These are phyloP conservation scores for Mactra quadrangularis DNA, from an alignment of 1,140 invertebrate genomes.

Conservation along the genomic window DNA sequence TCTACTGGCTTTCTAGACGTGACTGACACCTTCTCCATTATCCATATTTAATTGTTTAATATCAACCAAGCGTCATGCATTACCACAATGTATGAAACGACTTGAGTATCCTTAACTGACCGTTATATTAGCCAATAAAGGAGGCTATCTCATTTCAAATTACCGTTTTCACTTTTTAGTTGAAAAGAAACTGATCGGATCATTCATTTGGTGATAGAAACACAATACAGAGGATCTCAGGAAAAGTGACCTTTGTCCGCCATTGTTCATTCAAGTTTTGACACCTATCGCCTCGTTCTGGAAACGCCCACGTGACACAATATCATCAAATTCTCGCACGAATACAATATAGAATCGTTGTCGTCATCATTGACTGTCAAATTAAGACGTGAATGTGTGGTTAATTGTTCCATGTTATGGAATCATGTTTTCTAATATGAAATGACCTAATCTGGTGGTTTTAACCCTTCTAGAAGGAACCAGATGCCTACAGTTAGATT, in stretches of 20 bases:
- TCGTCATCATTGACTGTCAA: slow-evolving; percentile 52
- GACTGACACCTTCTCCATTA: too few species aligned
- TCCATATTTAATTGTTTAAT: too few species aligned
- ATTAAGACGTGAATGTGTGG: slow-evolving; percentile 46
- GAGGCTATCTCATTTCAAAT: slow-evolving; percentile 33
- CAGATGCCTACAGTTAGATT: slow-evolving; percentile 38
- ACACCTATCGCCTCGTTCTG: slow-evolving; percentile 40
- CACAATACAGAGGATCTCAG: slow-evolving; percentile 7
- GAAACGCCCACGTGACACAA: slow-evolving; percentile 46
- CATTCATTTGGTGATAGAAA: slow-evolving; percentile 8
- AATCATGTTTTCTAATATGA: slow-evolving; percentile 14
- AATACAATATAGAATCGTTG: slow-evolving; percentile 34
- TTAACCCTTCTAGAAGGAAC: background rate
- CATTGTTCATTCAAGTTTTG: slow-evolving; percentile 50
- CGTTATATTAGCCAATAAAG: slow-evolving; percentile 51
- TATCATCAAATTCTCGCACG: slow-evolving; percentile 45
- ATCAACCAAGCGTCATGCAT: too few species aligned
- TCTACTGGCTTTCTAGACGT: too few species aligned
- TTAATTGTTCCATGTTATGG: slow-evolving; percentile 29
- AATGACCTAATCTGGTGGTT: slow-evolving; percentile 34
- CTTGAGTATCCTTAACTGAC: background rate
- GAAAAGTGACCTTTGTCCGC: slow-evolving; percentile 40
- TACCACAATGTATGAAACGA: too few species aligned
- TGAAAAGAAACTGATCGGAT: background rate
- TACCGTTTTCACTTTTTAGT: slow-evolving; percentile 38